phyloP scores from a whole-genome alignment of 1,140 invertebrate species.

The Oreohelix idahoensis region DNA sequence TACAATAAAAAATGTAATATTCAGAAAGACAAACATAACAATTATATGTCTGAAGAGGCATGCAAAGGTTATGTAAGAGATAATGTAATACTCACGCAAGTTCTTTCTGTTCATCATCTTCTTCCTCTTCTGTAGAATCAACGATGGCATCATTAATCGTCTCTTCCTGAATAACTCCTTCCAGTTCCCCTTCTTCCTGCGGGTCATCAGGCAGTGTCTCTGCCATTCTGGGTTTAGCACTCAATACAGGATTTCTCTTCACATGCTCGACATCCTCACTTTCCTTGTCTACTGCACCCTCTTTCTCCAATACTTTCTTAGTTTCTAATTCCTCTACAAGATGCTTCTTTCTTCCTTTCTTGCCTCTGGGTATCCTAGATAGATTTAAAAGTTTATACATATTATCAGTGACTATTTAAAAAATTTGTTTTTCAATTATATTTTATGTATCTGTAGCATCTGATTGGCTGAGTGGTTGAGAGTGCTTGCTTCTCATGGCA shows the following conservation, averaged over 20 bases:
- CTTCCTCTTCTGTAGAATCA: slow-evolving; percentile 34
- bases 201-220: slow-evolving; percentile 72
- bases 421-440: too few relatives aligned
- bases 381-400: too few relatives aligned
- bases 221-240: slow-evolving; percentile 73
- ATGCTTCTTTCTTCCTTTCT: slow-evolving; percentile 20
- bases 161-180: slow-evolving; percentile 43
- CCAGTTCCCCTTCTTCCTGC: slow-evolving; percentile 72
- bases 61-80: too few relatives aligned
- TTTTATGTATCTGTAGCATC: too few relatives aligned
- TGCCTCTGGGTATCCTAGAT: not conserved
- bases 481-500: too few relatives aligned
- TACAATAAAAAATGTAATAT: too few relatives aligned
- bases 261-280: slow-evolving; percentile 46
- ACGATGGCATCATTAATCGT: slow-evolving; percentile 11
- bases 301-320: slow-evolving; percentile 30
- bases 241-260: slow-evolving; percentile 71
- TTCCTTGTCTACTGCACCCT: slow-evolving; percentile 35
- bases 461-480: too few relatives aligned
- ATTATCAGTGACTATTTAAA: too few relatives aligned
- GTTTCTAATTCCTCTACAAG: slow-evolving; percentile 1
- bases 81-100: slow-evolving; percentile 20
- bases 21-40: too few relatives aligned
- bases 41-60: too few relatives aligned
- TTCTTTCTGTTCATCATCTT: slow-evolving; percentile 40